A percentile compares a stretch with the other conserved stretches of the same genome.
Conservation (phyloP, 2,797 vertebrate genomes). For the Diglossa cyanea region DNA sequence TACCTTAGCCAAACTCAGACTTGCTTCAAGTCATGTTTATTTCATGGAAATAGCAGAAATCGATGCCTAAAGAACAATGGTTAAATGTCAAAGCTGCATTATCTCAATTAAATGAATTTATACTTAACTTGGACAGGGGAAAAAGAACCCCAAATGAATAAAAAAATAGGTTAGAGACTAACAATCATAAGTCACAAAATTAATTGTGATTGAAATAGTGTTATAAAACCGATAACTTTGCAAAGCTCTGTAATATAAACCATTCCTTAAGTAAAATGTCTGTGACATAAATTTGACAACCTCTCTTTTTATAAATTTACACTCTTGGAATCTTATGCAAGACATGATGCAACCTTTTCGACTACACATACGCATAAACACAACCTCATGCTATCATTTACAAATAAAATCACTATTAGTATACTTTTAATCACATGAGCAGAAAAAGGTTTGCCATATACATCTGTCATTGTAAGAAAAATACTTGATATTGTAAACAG, state of each 20-base stretch:
- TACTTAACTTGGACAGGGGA: background rate
- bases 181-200: constrained; percentile 67
- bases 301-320: constrained; percentile 68
- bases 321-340: constrained; percentile 47
- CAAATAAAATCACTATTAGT: constrained; percentile 60
- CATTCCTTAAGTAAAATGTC: constrained; percentile 67
- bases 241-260: constrained; percentile 68
- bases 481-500: constrained; percentile 75
- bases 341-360: constrained; percentile 59
- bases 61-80: constrained; percentile 33
- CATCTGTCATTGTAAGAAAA: constrained; percentile 73
- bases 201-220: constrained; percentile 71
- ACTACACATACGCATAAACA: constrained; percentile 49
- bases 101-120: constrained; percentile 55
- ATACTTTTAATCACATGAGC: constrained; percentile 69
- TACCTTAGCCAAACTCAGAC: constrained; percentile 77
- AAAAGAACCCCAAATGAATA: background rate
- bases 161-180: constrained; percentile 37
- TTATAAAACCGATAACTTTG: constrained; percentile 68
- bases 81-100: constrained; percentile 66
- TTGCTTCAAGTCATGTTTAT: constrained; percentile 72
- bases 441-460: constrained; percentile 68
- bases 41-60: constrained; percentile 73
- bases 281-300: constrained; percentile 71
- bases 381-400: constrained; percentile 65